phyloP scores from a whole-genome alignment of 1,140 invertebrate genomes.

The Eupeodes corollae region DNA sequence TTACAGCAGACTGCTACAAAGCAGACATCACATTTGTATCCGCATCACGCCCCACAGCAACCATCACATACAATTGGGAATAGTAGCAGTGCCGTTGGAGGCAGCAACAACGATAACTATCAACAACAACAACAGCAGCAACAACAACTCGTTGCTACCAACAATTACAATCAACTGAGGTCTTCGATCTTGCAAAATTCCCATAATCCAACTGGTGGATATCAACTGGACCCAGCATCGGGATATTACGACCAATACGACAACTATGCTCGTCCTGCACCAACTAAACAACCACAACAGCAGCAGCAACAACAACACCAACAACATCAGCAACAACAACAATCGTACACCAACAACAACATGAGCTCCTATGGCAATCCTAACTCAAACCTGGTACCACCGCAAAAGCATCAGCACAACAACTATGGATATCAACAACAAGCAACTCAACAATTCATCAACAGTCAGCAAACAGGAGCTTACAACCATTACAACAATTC shows the following conservation, averaged over 20 bases:
- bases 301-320: constrained; percentile 2
- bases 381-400: constrained; percentile 5
- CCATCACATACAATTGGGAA: constrained; percentile 18
- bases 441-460: constrained; percentile 6
- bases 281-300: neutral
- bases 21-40: constrained; percentile 38
- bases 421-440: constrained; percentile 13
- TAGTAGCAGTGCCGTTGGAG: constrained; percentile 14
- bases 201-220: constrained; percentile 33
- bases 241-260: constrained; percentile 13
- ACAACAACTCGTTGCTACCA: constrained; percentile 18
- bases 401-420: constrained; percentile 15
- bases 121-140: constrained; percentile 12
- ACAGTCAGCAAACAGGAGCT: constrained; percentile 18
- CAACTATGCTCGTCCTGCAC: neutral
- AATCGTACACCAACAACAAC: constrained; percentile 9
- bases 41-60: constrained; percentile 9
- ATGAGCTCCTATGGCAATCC: constrained; percentile 7
- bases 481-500: constrained; percentile 23
- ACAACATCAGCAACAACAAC: constrained; percentile 5
- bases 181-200: constrained; percentile 33
- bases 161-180: constrained; percentile 31
- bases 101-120: constrained; percentile 16
- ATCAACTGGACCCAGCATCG: neutral
- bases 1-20: constrained; percentile 36